A percentile compares a stretch with the other conserved stretches of the same genome.
phyloP scores from a whole-genome alignment of 2,797 vertebrate genomes.

The Microctenopoma stevenorrisi region DNA sequence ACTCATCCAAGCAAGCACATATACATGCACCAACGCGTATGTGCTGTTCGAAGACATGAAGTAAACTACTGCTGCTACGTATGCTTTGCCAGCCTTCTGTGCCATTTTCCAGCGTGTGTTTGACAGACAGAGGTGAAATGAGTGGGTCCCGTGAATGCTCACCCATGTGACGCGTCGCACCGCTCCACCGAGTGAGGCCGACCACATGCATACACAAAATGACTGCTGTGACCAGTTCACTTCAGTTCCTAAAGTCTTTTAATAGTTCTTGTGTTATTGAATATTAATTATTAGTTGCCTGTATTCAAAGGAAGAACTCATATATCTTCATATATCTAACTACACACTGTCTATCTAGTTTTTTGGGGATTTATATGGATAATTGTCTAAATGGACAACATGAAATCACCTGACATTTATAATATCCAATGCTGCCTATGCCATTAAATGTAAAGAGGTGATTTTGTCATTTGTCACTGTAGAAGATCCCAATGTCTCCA shows the following conservation, averaged over 20 bases:
- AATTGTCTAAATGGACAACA: slow-evolving; percentile 2
- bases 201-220: neutral
- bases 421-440: neutral
- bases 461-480: slow-evolving; percentile 19
- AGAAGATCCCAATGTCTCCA: slow-evolving; percentile 12
- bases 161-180: slow-evolving; percentile 70
- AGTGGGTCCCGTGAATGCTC: slow-evolving; percentile 67
- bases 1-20: slow-evolving; percentile 42
- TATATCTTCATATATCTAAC: neutral
- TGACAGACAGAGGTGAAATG: slow-evolving; percentile 72
- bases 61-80: slow-evolving; percentile 38
- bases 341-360: neutral
- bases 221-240: neutral
- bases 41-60: slow-evolving; percentile 48
- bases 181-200: slow-evolving; percentile 49
- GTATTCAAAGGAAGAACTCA: slow-evolving; percentile 2
- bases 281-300: neutral
- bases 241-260: neutral
- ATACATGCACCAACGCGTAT: slow-evolving; percentile 46
- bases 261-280: neutral
- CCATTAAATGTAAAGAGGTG: slow-evolving; percentile 8
- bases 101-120: slow-evolving; percentile 26
- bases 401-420: slow-evolving; percentile 10
- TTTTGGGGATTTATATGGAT: neutral
- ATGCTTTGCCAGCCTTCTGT: slow-evolving; percentile 18